Base-by-base conservation (phyloP, 2,888 invertebrate species). In the Himalopsyche tibetana region DNA sequence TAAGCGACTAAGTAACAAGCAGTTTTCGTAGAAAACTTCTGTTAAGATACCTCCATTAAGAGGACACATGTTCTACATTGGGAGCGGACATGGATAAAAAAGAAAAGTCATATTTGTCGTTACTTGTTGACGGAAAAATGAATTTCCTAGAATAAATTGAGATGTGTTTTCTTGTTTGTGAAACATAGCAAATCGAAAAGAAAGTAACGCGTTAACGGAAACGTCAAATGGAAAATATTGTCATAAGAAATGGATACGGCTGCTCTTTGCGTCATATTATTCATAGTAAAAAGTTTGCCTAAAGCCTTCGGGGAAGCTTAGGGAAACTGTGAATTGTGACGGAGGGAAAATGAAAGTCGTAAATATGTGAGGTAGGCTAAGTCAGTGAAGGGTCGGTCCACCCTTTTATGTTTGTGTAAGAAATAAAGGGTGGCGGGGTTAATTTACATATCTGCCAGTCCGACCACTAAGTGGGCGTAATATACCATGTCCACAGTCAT, bases 231-330 rank as follows among this genome's bases (percentile, higher is more conserved):
- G 19, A 28, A 63, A n/a, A 63, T 63, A 63, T 63, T 19, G 3
- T 28, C 63, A n/a, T 63, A 63, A 2, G 28, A 63, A 63, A 63
- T 63, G 63, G 8, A 63, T 63, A 63, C 63, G 9, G n/a, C 4
- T 63, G 4, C 3, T 56, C 0, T 8, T 5, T 19, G 4, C 19
- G 63, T 63, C 63, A 63, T 63, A 63, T 63, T 63, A 51, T 51
- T 63, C 63, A 63, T 63, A 63, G 19, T 63, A 63, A 63, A 63
- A 63, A 63, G 63, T 63, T 63, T 63, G n/a, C 63, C 63, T n/a
- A 15, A 63, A 28, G 63, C 63, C 28, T 63, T 63, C 19, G 19
- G 19, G 63, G 6, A 28, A 11, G 28, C 63, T 63, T 63, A 63
- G 63, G 8, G 28, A 63, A 63, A 63, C 63, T 63, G 63, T 63